Base-by-base conservation (phyloP, 1,140 invertebrate genomes). In the Eubasilissa regina region DNA sequence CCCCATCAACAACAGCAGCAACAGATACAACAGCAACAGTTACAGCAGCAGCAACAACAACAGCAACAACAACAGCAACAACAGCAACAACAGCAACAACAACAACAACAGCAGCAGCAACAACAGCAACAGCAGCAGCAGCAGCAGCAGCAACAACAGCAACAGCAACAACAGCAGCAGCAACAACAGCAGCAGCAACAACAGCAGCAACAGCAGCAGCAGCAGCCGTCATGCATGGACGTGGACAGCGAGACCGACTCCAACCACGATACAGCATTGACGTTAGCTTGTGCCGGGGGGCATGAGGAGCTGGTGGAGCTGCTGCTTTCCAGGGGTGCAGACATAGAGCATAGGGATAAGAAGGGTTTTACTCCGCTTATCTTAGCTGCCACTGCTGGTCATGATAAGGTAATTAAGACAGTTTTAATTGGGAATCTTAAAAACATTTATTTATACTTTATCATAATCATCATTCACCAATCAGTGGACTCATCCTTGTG, bases 291-390 rank as follows among this genome's bases (percentile, higher is more conserved):
- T 90, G 96, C 97, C 79, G 98, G 97, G 75, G 98, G 98, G 0
- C 97, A 99, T 86, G 95, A 97, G 85, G 97, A 99, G 84, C 91
- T 99, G 0, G 97, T 99, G 7, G 95, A 96, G 86, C 90, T 99
- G 83, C 91, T 99, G 17, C 90, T 99, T 0, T 93, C 92, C 75
- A 92, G 97, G 80, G 96, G 96, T 58, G 97, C 98, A 0, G 94
- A 98, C 87, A 98, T 99, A 86, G 96, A 99, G 89, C 98, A 99
- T 89, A 91, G 98, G 6, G 98, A 99, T 86, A 99, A 99, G 87
- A 99, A 99, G 90, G 98, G 98, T 44, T 99, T 99, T 86, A 99
- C 98, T 0, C 98, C 98, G 3, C 89, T 99, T 4, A 99, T 99
- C 83, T 89, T 99, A 80, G 98, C 98, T 44, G 97, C 98, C 11